These are phyloP conservation scores for Paedocypris micromegethes DNA, from an alignment of 2,797 vertebrate genomes.

Conservation along the genomic window DNA sequence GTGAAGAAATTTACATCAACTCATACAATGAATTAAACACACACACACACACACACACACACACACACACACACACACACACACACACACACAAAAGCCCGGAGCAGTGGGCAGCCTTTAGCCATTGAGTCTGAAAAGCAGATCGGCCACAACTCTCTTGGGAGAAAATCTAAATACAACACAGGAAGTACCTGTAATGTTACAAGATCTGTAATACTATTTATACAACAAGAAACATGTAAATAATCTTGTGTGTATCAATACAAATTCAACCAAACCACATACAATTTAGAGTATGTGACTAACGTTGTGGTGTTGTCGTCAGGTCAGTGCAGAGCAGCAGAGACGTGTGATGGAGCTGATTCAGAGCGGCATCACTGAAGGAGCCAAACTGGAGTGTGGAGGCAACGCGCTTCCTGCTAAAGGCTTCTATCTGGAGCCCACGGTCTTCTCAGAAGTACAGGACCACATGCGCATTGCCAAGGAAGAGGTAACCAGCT, in stretches of 20 bases:
- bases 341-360: slow-evolving; percentile 89
- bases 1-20: too few relatives aligned
- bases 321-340: slow-evolving; percentile 89
- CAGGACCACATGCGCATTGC: slow-evolving; percentile 94
- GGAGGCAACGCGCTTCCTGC: slow-evolving; percentile 86
- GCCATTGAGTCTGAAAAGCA: too few relatives aligned
- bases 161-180: too few relatives aligned
- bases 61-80: too few relatives aligned
- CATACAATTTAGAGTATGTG: background rate
- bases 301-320: slow-evolving; percentile 18
- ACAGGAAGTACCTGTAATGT: too few relatives aligned
- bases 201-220: too few relatives aligned
- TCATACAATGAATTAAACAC: too few relatives aligned
- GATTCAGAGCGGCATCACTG: slow-evolving; percentile 88
- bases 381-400: slow-evolving; percentile 93
- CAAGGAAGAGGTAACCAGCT: slow-evolving; percentile 84
- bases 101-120: too few relatives aligned
- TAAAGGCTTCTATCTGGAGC: slow-evolving; percentile 95
- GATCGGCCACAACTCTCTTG: too few relatives aligned
- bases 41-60: too few relatives aligned
- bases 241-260: background rate
- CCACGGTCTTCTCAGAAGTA: slow-evolving; percentile 94
- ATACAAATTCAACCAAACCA: background rate
- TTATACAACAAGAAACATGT: too few relatives aligned
- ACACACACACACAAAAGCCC: too few relatives aligned